A percentile compares a stretch with the other conserved stretches of the same genome.
phyloP scores from a whole-genome alignment of 2,113 vertebrate genomes.

The Salvelinus alpinus region DNA sequence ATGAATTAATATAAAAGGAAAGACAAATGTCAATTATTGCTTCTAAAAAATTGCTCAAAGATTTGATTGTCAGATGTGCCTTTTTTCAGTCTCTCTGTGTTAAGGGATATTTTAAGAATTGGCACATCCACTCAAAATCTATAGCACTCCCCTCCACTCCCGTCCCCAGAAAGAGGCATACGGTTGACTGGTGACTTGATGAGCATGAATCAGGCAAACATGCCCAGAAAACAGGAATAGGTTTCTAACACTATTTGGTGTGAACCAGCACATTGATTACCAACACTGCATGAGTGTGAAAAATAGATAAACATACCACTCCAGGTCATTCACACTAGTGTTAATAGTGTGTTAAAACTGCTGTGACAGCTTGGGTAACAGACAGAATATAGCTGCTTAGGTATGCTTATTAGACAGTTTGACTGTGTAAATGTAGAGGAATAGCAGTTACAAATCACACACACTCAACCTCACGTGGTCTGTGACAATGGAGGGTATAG shows the following conservation, averaged over 20 bases:
- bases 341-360: conserved; percentile 69
- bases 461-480: conserved; percentile 76
- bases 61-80: background rate
- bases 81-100: background rate
- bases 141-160: background rate
- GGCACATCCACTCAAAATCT: conserved; percentile 11
- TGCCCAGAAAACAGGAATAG: too few relatives aligned
- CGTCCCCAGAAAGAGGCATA: background rate
- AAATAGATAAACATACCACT: conserved; percentile 81
- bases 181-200: background rate
- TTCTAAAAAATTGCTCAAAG: background rate
- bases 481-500: conserved; percentile 75
- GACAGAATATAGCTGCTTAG: conserved; percentile 67
- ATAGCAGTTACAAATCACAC: conserved; percentile 69
- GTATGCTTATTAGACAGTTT: conserved; percentile 70
- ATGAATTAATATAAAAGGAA: background rate
- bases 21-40: background rate
- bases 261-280: conserved; percentile 86
- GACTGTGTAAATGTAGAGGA: conserved; percentile 37
- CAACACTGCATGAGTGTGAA: conserved; percentile 81
- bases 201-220: too few relatives aligned
- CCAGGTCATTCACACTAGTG: conserved; percentile 68
- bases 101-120: conserved; percentile 9
- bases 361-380: conserved; percentile 73
- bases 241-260: conserved; percentile 77